Conservation (phyloP, 2,888 invertebrate genomes). For the Aleiodes alternator region DNA sequence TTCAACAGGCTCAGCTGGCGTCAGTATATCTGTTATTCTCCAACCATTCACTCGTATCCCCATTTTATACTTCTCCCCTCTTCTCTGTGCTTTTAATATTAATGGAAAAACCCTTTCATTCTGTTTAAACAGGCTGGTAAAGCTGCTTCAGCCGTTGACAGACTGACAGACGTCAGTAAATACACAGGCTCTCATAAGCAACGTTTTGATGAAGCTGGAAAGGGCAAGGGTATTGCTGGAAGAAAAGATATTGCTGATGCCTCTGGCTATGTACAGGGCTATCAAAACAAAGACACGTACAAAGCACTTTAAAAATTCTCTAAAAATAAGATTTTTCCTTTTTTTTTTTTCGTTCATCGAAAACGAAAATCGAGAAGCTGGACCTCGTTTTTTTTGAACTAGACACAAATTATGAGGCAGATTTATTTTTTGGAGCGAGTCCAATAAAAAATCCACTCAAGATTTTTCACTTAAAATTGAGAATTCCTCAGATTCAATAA, state of each 20-base stretch:
- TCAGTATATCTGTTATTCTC: conserved; percentile 49
- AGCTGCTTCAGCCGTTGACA: conserved; percentile 79
- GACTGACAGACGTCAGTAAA: conserved; percentile 90
- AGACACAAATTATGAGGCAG: conserved; percentile 3
- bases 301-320: conserved; percentile 65
- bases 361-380: too few species aligned
- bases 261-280: conserved; percentile 90
- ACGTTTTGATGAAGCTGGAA: conserved; percentile 89
- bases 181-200: conserved; percentile 93
- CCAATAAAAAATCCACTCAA: conserved; percentile 5
- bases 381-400: not conserved
- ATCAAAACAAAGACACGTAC: conserved; percentile 88
- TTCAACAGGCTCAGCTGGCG: conserved; percentile 81
- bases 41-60: not conserved
- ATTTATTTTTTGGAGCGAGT: not conserved
- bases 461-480: not conserved
- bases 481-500: too few species aligned
- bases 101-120: conserved; percentile 4
- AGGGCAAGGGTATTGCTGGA: conserved; percentile 91
- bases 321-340: not conserved
- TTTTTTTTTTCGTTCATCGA: not conserved
- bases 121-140: conserved; percentile 69
- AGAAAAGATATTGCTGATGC: conserved; percentile 85
- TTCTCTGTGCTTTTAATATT: conserved; percentile 2
- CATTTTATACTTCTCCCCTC: not conserved